Evolutionary conservation across 2,888 invertebrate species (phyloP).

Genomic region (Muschampia plurimacula): DNA sequence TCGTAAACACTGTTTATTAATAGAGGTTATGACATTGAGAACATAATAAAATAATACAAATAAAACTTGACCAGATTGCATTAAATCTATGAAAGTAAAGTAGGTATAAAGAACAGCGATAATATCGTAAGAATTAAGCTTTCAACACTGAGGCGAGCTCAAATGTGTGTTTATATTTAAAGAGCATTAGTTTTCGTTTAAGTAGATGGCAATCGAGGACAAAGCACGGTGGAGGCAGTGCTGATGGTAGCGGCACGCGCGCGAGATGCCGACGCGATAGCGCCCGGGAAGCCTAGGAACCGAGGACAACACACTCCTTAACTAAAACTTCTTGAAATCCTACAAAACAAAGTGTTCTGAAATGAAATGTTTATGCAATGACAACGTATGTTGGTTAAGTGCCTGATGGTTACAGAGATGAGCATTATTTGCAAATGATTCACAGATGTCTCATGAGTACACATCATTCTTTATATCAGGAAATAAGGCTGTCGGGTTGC

Average conservation of each 20-base stretch:
- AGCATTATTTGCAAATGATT: constrained; percentile 30
- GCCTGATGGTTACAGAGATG: constrained; percentile 12
- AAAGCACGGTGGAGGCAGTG: constrained; percentile 14
- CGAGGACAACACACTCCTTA: background rate
- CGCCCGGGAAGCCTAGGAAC: constrained; percentile 33
- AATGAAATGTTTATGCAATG: background rate
- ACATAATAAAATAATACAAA: background rate
- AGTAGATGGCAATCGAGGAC: constrained; percentile 24
- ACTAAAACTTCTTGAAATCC: background rate
- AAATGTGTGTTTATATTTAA: background rate
- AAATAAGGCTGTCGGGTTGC: constrained; percentile 32
- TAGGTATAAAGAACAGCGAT: background rate
- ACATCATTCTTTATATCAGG: constrained; percentile 36
- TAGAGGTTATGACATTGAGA: constrained; percentile 31
- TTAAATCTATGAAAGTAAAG: no score
- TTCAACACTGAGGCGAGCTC: background rate
- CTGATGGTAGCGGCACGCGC: constrained; percentile 33
- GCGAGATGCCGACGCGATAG: constrained; percentile 37
- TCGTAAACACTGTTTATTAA: constrained; percentile 8
- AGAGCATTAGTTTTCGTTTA: background rate
- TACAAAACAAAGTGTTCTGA: background rate
- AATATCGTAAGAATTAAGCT: background rate
- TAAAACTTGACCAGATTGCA: background rate
- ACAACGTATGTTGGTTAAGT: background rate
- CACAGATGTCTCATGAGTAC: constrained; percentile 34